Conservation (phyloP, 30 jellyfish, hydroid and myxozoan species). For the Hydractinia symbiolongicarpus region DNA sequence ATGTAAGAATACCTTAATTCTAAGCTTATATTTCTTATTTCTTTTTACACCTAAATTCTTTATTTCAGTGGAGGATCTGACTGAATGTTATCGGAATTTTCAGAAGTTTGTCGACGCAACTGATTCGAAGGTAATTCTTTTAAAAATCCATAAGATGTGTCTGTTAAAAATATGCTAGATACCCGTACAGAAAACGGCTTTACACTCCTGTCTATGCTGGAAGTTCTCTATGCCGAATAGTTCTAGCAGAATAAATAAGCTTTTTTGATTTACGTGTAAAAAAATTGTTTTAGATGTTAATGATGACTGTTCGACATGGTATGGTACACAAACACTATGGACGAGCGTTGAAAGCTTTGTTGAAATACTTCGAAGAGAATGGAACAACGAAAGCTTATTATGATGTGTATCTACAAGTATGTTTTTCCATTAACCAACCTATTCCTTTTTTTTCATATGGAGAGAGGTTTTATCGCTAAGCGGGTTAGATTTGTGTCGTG, state of each 20-base stretch:
- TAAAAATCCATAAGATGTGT: neutral
- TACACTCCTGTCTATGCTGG: neutral
- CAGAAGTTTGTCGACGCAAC: conserved; percentile 49
- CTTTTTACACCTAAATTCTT: neutral
- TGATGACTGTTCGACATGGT: conserved; percentile 55
- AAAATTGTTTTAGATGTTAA: neutral
- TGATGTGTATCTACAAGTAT: conserved; percentile 42
- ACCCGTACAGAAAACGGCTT: neutral
- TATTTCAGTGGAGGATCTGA: conserved; percentile 42
- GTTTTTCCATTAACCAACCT: neutral
- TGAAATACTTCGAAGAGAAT: conserved; percentile 49
- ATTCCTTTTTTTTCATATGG: too few relatives aligned
- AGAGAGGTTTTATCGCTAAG: too few relatives aligned
- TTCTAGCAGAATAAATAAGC: too few relatives aligned
- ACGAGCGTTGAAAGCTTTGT: conserved; percentile 61
- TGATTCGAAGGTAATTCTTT: conserved; percentile 46
- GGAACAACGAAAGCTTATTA: conserved; percentile 25
- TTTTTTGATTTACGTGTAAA: too few relatives aligned
- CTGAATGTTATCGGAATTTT: conserved; percentile 34
- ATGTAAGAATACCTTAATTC: too few relatives aligned
- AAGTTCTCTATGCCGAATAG: neutral
- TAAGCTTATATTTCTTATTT: too few relatives aligned
- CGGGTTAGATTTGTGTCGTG: too few relatives aligned
- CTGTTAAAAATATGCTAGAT: neutral
- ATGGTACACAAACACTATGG: conserved; percentile 47